phyloP scores from a whole-genome alignment of 1,140 invertebrate species.

The Amyelois transitella region DNA sequence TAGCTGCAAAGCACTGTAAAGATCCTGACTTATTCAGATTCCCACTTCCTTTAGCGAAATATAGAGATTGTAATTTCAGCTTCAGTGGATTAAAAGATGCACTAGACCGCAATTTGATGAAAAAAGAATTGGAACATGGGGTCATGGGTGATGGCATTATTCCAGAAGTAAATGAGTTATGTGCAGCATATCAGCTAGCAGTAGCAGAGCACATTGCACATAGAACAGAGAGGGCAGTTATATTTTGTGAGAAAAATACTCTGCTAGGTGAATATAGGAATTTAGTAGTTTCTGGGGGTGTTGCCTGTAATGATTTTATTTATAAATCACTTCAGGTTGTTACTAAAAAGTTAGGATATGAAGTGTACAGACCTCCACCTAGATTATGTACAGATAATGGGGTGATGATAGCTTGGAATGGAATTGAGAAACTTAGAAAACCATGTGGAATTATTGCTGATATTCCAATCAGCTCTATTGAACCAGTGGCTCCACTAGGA shows the following conservation, averaged over 20 bases:
- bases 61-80: slow-evolving; percentile 70
- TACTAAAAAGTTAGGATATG: slow-evolving; percentile 79
- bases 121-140: slow-evolving; percentile 47
- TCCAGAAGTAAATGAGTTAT: slow-evolving; percentile 87
- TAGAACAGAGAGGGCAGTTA: slow-evolving; percentile 87
- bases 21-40: slow-evolving; percentile 82
- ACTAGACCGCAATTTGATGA: slow-evolving; percentile 33
- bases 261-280: slow-evolving; percentile 76
- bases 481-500: slow-evolving; percentile 44
- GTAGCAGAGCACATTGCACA: slow-evolving; percentile 87
- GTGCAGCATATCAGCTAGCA: slow-evolving; percentile 87
- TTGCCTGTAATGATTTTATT: slow-evolving; percentile 94
- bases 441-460: slow-evolving; percentile 27
- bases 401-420: slow-evolving; percentile 99
- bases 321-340: slow-evolving; percentile 80
- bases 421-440: slow-evolving; percentile 81
- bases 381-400: slow-evolving; percentile 97
- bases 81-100: slow-evolving; percentile 62
- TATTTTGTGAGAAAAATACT: slow-evolving; percentile 79
- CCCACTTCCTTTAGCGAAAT: slow-evolving; percentile 75
- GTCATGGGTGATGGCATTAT: slow-evolving; percentile 81
- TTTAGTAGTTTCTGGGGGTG: slow-evolving; percentile 93
- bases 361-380: slow-evolving; percentile 85
- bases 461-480: slow-evolving; percentile 29
- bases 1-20: slow-evolving; percentile 81